Percentiles rank a stretch among this genome's conserved stretches.
Conservation (phyloP, 2,113 vertebrate genomes). For the Riparia riparia region DNA sequence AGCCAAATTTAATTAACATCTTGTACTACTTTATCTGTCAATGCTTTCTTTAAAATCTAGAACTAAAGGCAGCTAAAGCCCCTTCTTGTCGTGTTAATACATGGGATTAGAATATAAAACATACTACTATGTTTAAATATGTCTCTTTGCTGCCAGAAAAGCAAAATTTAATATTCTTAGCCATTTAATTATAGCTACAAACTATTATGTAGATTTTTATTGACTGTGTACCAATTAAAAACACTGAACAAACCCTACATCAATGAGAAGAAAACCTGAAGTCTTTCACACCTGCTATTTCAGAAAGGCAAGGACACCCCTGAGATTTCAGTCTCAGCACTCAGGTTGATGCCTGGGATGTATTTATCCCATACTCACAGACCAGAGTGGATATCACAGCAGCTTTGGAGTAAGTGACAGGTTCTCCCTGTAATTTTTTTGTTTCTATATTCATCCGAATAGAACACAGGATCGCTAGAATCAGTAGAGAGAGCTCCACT, state of each 20-base stretch:
- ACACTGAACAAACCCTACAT: background rate
- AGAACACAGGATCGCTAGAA: background rate
- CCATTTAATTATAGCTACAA: background rate
- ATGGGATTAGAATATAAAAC: background rate
- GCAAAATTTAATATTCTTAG: background rate
- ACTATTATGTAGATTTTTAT: background rate
- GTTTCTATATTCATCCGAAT: background rate
- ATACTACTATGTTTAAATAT: background rate
- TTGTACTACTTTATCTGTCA: background rate
- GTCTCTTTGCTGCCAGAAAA: background rate
- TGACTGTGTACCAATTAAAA: background rate
- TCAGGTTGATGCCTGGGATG: background rate
- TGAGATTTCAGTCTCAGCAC: background rate
- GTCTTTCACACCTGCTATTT: background rate
- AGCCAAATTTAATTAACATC: slow-evolving; percentile 18
- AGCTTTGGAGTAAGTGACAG: background rate
- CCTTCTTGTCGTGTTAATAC: background rate
- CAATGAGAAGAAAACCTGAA: background rate
- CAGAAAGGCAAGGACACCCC: background rate
- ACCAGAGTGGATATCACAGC: background rate
- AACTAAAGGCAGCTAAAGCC: background rate
- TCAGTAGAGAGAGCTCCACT: background rate
- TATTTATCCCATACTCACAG: background rate
- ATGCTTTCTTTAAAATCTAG: background rate
- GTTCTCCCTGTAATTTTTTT: background rate